Base-by-base conservation (phyloP, 1,140 invertebrate genomes). In the Laodelphax striatellus region DNA sequence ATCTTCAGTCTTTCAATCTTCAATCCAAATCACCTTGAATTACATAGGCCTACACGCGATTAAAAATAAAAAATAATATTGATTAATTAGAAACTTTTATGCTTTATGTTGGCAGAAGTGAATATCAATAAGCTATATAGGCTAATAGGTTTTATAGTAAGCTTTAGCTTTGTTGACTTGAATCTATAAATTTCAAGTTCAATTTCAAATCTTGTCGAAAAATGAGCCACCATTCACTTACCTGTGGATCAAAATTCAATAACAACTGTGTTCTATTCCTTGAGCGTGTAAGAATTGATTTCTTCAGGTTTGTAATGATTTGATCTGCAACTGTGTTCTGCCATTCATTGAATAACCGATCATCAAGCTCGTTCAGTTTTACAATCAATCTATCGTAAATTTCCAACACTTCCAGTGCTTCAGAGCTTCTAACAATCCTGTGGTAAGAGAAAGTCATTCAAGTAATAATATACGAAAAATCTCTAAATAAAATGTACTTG, bases 161-260 rank as follows among this genome's bases (percentile, higher is more conserved):
- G n/a, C n/a, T n/a, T n/a, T n/a, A n/a, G n/a, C n/a, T n/a, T n/a
- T n/a, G n/a, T n/a, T n/a, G n/a, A n/a, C n/a, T n/a, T n/a, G n/a
- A n/a, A n/a, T n/a, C n/a, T n/a, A n/a, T n/a, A n/a, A n/a, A n/a
- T n/a, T n/a, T n/a, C n/a, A n/a, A n/a, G n/a, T n/a, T n/a, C n/a
- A n/a, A n/a, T n/a, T n/a, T n/a, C n/a, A n/a, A n/a, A n/a, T n/a
- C n/a, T n/a, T n/a, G n/a, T n/a, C n/a, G 24, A 28, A 28, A 28
- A 28, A 28, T n/a, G 6, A 14, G 21, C 13, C 31, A 22, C 14
- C 17, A 5, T 34, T 61, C 62, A 68, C 66, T 70, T 70, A 82
- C 81, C 71, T 82, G 76, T 11, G 79, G 75, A 70, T 85, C 83
- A 64, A 90, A 90, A 74, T 90, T 90, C 10, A 88, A 71, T 38